Percentiles rank a stretch among this genome's conserved stretches.
Conservation (phyloP, 2,797 vertebrate genomes). For the Basileuterus tristriatus region DNA sequence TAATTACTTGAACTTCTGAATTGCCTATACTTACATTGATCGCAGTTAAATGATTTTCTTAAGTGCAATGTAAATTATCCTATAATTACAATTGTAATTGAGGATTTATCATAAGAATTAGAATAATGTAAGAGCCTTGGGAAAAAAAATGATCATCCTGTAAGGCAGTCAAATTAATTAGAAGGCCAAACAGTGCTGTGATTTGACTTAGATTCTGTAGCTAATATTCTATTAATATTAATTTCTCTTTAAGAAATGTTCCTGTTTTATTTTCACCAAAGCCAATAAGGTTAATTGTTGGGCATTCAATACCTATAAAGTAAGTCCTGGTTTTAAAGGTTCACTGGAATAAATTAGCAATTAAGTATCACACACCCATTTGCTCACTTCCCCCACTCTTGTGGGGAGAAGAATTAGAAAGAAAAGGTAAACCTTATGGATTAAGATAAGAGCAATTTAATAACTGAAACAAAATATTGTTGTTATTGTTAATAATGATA, state of each 20-base stretch:
- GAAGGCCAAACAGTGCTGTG: not conserved
- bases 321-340: slow-evolving; percentile 33
- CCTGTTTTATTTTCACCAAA: slow-evolving; percentile 47
- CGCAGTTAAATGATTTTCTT: slow-evolving; percentile 43
- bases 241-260: slow-evolving; percentile 55
- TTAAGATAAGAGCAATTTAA: not conserved
- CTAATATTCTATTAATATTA: slow-evolving; percentile 33
- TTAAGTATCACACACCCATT: not conserved
- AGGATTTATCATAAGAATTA: slow-evolving; percentile 32
- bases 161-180: slow-evolving; percentile 42
- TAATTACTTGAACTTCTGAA: slow-evolving; percentile 35
- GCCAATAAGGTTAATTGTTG: slow-evolving; percentile 28
- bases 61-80: slow-evolving; percentile 45
- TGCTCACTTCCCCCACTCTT: no score
- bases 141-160: not conserved
- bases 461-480: not conserved
- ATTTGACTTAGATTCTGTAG: not conserved
- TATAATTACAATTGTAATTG: slow-evolving; percentile 26
- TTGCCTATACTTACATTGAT: slow-evolving; percentile 34
- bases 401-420: not conserved
- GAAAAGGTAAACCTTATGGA: not conserved
- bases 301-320: slow-evolving; percentile 37
- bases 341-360: slow-evolving; percentile 23
- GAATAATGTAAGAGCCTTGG: not conserved
- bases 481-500: not conserved